These are phyloP conservation scores for Chiloscyllium punctatum DNA, from an alignment of 2,797 vertebrate genomes.

Conservation along the genomic window DNA sequence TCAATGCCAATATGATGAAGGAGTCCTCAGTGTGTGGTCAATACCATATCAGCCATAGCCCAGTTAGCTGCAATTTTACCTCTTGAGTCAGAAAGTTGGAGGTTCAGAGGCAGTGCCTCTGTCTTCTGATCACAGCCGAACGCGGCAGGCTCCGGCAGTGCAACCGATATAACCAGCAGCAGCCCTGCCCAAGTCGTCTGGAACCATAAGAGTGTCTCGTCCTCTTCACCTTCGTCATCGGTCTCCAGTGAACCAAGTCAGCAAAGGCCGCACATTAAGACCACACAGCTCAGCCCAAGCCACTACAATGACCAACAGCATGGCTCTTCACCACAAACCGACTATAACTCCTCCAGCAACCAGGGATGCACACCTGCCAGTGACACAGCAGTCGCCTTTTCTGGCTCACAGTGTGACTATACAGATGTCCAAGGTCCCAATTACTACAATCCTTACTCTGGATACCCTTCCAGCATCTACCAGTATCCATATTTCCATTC, in stretches of 20 bases:
- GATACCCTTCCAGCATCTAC: slow-evolving; percentile 85
- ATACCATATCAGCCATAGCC: not conserved
- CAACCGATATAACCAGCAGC: slow-evolving; percentile 61
- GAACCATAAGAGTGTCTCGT: slow-evolving; percentile 70
- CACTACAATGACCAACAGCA: slow-evolving; percentile 84
- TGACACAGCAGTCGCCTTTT: slow-evolving; percentile 62
- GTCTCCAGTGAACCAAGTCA: slow-evolving; percentile 62
- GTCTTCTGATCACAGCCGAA: slow-evolving; percentile 55
- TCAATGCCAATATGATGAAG: not conserved
- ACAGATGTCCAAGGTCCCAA: slow-evolving; percentile 86
- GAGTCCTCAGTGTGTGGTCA: not conserved
- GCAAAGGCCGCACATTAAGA: slow-evolving; percentile 84
- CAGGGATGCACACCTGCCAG: slow-evolving; percentile 70
- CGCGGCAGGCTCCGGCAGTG: slow-evolving; percentile 48
- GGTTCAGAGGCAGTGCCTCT: not conserved
- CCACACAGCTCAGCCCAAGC: slow-evolving; percentile 87
- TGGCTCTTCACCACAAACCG: slow-evolving; percentile 72
- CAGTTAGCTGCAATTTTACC: not conserved
- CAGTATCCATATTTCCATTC: slow-evolving; percentile 95
- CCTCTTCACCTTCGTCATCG: slow-evolving; percentile 53
- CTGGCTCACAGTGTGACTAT: slow-evolving; percentile 88
- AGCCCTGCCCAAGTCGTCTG: slow-evolving; percentile 56
- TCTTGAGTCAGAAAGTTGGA: not conserved
- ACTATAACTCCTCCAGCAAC: slow-evolving; percentile 71
- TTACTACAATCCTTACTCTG: slow-evolving; percentile 85